These are phyloP conservation scores for Formicarius rufipectus DNA, from an alignment of 2,113 vertebrate species.

Conservation along the genomic window DNA sequence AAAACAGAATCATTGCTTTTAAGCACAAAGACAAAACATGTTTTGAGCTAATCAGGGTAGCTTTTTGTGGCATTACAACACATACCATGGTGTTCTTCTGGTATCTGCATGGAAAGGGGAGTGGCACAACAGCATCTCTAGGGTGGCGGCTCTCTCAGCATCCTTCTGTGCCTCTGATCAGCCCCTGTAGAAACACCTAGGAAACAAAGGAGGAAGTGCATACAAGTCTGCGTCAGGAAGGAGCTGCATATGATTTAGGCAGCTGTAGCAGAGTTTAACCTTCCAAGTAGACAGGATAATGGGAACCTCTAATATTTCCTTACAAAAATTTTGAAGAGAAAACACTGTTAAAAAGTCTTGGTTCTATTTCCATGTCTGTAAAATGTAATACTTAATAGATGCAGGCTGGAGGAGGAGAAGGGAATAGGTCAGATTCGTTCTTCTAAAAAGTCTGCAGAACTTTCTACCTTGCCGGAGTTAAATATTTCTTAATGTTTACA, in stretches of 20 bases:
- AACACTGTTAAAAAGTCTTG: not conserved
- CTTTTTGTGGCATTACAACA: rapidly evolving
- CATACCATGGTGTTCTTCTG: not conserved
- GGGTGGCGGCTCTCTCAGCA: not conserved
- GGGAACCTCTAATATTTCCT: not conserved
- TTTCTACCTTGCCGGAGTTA: not conserved
- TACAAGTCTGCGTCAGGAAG: not conserved
- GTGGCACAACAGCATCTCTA: not conserved
- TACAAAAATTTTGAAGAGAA: not conserved
- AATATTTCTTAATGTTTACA: not conserved
- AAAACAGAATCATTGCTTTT: not conserved
- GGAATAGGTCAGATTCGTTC: not conserved
- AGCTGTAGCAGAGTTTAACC: not conserved
- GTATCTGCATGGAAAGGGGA: rapidly evolving
- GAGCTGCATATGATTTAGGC: not conserved
- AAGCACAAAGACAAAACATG: not conserved
- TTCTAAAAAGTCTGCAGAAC: not conserved
- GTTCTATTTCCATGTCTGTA: not conserved
- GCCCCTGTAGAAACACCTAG: not conserved
- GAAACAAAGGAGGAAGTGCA: not conserved
- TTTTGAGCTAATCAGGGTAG: not conserved
- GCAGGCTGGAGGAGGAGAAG: not conserved
- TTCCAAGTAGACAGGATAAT: not conserved
- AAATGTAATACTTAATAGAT: not conserved
- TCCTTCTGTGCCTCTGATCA: not conserved